Evolutionary conservation across 2,113 vertebrate genomes (phyloP).

Genomic region (Urocitellus parryii): DNA sequence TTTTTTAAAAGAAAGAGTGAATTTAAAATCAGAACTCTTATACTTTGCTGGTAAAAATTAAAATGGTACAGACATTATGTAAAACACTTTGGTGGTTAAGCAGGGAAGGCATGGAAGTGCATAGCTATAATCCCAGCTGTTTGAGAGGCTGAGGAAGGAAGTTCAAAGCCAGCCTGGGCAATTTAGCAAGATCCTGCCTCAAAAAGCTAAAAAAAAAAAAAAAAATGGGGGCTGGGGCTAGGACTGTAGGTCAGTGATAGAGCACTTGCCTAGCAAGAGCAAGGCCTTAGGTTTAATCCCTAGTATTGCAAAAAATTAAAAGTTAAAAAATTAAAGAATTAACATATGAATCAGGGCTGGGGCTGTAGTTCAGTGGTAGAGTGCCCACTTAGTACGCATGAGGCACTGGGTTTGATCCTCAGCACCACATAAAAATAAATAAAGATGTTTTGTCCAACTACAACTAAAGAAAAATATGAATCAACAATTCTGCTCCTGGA

Average conservation of each 20-base stretch:
- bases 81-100: not conserved
- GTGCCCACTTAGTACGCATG: no score
- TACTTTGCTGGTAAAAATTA: not conserved
- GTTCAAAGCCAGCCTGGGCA: not conserved
- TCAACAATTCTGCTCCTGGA: not conserved
- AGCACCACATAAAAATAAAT: no score
- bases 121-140: not conserved
- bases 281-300: not conserved
- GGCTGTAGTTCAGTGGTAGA: no score
- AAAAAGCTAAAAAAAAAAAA: not conserved
- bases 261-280: not conserved
- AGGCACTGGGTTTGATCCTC: no score
- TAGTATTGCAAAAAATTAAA: not conserved
- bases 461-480: not conserved
- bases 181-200: not conserved
- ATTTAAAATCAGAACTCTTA: not conserved
- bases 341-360: not conserved
- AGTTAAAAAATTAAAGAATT: not conserved
- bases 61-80: not conserved
- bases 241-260: not conserved
- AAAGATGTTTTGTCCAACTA: no score
- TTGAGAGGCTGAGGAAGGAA: not conserved
- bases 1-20: not conserved
- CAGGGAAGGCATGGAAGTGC: not conserved
- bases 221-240: not conserved